These are phyloP conservation scores for Phlogophora meticulosa DNA, from an alignment of 2,888 invertebrate species.

Conservation along the genomic window DNA sequence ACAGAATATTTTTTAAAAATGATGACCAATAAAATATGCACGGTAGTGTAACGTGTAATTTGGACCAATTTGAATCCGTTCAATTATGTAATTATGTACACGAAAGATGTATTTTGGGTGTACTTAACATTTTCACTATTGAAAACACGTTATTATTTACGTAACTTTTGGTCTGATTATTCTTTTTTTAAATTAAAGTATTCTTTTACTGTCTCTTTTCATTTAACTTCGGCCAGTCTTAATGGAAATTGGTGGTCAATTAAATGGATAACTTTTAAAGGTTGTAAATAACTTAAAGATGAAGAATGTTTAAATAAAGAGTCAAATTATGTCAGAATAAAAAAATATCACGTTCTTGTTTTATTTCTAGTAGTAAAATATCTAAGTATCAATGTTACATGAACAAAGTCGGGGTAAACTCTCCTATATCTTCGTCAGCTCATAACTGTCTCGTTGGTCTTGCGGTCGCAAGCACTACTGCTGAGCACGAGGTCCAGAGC, in stretches of 20 bases:
- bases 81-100: slow-evolving; percentile 65
- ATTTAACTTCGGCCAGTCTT: slow-evolving; percentile 11
- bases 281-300: neutral
- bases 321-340: neutral
- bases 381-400: neutral
- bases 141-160: slow-evolving; percentile 53
- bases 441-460: no score
- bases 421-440: neutral
- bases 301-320: neutral
- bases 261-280: neutral
- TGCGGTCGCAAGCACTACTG: no score
- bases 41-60: slow-evolving; percentile 62
- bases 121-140: slow-evolving; percentile 58
- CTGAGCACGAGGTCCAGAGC: no score
- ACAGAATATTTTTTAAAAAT: slow-evolving; percentile 53
- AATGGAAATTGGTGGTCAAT: neutral
- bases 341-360: neutral
- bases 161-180: slow-evolving; percentile 46
- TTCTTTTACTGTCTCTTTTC: slow-evolving; percentile 35
- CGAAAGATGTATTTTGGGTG: slow-evolving; percentile 57
- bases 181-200: slow-evolving; percentile 38
- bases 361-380: neutral
- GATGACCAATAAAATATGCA: slow-evolving; percentile 47
- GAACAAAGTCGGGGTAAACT: neutral
- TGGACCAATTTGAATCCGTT: slow-evolving; percentile 57